Evolutionary conservation across 2,797 vertebrate species (phyloP), one percentile per base, ranked within the genome.

Genomic region (Merluccius polli): DNA sequence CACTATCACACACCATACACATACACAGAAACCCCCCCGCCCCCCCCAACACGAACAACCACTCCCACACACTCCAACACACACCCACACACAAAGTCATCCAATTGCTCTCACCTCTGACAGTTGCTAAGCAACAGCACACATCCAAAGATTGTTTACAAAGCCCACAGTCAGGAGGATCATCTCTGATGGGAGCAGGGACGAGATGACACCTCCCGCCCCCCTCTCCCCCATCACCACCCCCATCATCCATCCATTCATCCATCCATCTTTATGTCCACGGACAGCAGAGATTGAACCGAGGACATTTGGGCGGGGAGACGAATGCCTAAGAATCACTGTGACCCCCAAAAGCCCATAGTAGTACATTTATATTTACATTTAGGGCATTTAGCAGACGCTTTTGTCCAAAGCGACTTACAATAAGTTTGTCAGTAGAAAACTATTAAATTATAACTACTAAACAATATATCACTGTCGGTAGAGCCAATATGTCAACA

Each of bases 121-220:
- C 0, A 75, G 93, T 94, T 92, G 92, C 93, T 82, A 89, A 80
- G 93, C 89, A 93, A 94, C 93, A 91, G 89, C 90, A 93, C 89
- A 89, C 59, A 87, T 83, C 86, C 83, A 71, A 82, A 85, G 88
- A 92, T 89, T 94, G 92, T 93, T 93, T 93, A 93, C 85, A 85
- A 80, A 89, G 87, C 80, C 78, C n/a, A 11, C n/a, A 27, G 59
- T 11, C 2, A 12, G 69, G 32, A 2, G 65, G 65, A 30, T 27
- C 65, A 29, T 35, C 33, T 32, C 10, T 70, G 69, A 70, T 21
- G 11, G 30, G 69, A 18, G 21, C 74, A 63, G 77, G 83, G 82
- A 84, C 73, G 8, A 13, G 27, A 68, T 12, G 67, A 11, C 67
- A 6, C 21, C 21, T 2, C 48, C 48, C 48, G 6, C 59, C 24